A percentile compares a stretch with the other conserved stretches of the same genome.
phyloP scores from a whole-genome alignment of 2,888 invertebrate species.

The Epistrophe eligans region DNA sequence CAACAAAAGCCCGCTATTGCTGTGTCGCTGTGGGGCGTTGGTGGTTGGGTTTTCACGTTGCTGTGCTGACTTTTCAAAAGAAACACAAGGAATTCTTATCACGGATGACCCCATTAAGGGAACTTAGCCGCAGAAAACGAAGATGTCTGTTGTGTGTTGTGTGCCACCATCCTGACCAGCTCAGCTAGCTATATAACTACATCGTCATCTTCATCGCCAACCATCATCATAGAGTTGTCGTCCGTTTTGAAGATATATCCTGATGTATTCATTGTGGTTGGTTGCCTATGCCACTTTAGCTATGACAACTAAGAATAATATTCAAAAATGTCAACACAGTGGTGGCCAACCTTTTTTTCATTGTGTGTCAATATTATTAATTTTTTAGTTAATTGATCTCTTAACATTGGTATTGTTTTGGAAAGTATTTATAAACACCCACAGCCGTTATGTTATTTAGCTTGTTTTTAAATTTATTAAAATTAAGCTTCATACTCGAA shows the following conservation, averaged over 20 bases:
- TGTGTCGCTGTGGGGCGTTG: neutral
- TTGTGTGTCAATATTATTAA: neutral
- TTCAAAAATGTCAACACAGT: neutral
- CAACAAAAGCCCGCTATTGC: slow-evolving; percentile 25
- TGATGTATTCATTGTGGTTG: slow-evolving; percentile 41
- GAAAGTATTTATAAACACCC: too few species aligned
- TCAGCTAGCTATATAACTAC: neutral
- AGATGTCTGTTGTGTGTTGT: slow-evolving; percentile 29
- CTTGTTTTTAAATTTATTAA: too few species aligned
- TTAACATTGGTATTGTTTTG: too few species aligned
- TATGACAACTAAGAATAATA: slow-evolving; percentile 18
- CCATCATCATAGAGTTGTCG: neutral
- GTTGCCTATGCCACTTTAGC: neutral
- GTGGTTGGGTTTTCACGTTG: neutral
- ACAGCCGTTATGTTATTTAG: too few species aligned
- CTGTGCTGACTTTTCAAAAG: slow-evolving; percentile 44
- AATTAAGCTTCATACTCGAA: too few species aligned
- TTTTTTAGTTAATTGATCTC: too few species aligned
- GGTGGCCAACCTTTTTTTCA: slow-evolving; percentile 3
- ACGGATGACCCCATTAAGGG: slow-evolving; percentile 67
- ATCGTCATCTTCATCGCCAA: neutral
- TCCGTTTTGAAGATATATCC: slow-evolving; percentile 26
- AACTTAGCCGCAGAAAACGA: slow-evolving; percentile 51
- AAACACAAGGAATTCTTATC: slow-evolving; percentile 62
- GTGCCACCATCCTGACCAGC: neutral